Evolutionary conservation across 2,113 vertebrate genomes (phyloP).

Genomic region (sheep (Ovis aries)): DNA sequence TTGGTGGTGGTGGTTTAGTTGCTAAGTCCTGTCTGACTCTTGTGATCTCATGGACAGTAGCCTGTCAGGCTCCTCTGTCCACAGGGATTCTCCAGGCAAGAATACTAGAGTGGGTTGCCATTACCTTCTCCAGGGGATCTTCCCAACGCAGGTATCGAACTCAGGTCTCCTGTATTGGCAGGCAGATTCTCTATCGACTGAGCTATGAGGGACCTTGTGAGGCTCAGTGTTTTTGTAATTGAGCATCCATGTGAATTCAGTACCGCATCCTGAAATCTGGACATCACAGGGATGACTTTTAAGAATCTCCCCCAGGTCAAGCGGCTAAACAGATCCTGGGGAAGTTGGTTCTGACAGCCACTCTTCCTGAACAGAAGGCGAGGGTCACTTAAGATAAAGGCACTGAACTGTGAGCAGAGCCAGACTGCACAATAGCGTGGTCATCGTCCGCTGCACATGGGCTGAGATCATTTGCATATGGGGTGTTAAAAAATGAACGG

Average conservation of each 20-base stretch:
- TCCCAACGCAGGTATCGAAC: background rate
- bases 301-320: conserved; percentile 25
- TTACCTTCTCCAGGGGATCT: background rate
- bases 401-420: background rate
- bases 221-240: conserved; percentile 15
- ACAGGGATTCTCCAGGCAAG: background rate
- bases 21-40: background rate
- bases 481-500: background rate
- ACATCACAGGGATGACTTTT: background rate
- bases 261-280: background rate
- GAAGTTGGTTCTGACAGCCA: background rate
- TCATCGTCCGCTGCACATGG: background rate
- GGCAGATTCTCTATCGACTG: background rate
- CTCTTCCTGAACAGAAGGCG: background rate
- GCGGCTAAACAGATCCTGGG: background rate
- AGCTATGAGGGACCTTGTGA: conserved; percentile 6
- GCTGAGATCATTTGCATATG: background rate
- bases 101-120: background rate
- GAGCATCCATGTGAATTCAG: conserved; percentile 1
- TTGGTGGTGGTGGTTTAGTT: background rate
- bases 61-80: background rate
- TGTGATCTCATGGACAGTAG: background rate
- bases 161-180: background rate
- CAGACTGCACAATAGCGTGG: background rate
- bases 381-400: background rate